Evolutionary conservation across 2,888 invertebrate species (phyloP).

Genomic region (Erebia epiphron): DNA sequence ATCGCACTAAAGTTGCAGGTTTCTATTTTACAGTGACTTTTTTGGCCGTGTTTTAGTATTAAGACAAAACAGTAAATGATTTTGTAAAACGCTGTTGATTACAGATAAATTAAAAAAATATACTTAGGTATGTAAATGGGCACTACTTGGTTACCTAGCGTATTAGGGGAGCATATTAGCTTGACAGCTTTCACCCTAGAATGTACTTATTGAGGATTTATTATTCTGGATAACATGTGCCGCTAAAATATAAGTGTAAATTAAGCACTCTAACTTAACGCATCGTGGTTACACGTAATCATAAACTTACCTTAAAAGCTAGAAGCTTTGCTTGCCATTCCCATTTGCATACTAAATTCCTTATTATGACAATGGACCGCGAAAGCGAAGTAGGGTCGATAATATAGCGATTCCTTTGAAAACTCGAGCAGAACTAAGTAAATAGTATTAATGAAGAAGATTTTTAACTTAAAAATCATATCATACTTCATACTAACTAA

Average conservation of each 20-base stretch:
- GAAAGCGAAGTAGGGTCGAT: conserved; percentile 3
- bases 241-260: conserved; percentile 1
- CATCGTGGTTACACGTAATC: conserved; percentile 10
- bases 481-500: no score
- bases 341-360: conserved; percentile 16
- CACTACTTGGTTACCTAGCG: no score
- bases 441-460: background rate
- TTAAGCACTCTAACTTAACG: conserved; percentile 9
- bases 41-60: no score
- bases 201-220: background rate
- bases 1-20: no score
- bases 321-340: conserved; percentile 8
- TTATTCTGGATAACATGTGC: background rate
- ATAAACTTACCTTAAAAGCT: conserved; percentile 12
- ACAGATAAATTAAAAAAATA: no score
- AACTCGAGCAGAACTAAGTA: background rate
- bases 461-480: background rate
- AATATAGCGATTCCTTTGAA: background rate
- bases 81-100: no score
- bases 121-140: no score
- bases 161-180: no score
- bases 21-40: background rate
- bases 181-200: no score
- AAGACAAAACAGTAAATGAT: no score
- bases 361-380: conserved; percentile 5